Evolutionary conservation across 2,888 invertebrate species (phyloP).

Genomic region (Ophioninae sp.): DNA sequence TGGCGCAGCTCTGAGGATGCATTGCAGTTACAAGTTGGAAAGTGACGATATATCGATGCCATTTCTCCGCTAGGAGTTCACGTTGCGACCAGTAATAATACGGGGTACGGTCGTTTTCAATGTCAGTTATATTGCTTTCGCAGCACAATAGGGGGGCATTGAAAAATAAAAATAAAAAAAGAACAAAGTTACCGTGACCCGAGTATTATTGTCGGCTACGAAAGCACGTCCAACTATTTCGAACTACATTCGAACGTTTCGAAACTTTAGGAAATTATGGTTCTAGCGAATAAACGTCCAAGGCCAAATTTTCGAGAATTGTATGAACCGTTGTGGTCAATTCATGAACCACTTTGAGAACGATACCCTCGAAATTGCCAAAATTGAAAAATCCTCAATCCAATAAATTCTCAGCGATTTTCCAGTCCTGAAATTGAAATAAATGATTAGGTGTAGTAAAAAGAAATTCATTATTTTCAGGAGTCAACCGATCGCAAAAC

Average conservation of each 20-base stretch:
- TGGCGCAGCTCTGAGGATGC: slow-evolving; percentile 32
- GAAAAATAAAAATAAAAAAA: background rate
- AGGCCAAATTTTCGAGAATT: background rate
- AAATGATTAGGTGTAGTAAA: no score
- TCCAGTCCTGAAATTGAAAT: no score
- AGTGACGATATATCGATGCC: slow-evolving; percentile 18
- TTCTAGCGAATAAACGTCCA: background rate
- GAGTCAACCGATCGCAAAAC: no score
- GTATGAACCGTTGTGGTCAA: background rate
- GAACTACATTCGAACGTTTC: background rate
- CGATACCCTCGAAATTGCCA: no score
- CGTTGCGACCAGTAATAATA: slow-evolving; percentile 1
- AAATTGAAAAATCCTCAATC: no score
- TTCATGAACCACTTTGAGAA: no score
- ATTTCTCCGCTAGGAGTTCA: slow-evolving; percentile 17
- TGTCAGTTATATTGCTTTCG: slow-evolving; percentile 20
- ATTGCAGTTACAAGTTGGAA: slow-evolving; percentile 6
- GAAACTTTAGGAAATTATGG: no score
- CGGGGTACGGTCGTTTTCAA: background rate
- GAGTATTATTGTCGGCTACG: background rate
- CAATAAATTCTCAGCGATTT: no score
- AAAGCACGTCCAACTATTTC: background rate
- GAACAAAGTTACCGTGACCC: background rate
- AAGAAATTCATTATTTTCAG: no score
- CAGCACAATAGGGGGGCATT: background rate